Evolutionary conservation across 2,113 vertebrate genomes (phyloP).

Genomic region (Paramormyrops kingsleyae): DNA sequence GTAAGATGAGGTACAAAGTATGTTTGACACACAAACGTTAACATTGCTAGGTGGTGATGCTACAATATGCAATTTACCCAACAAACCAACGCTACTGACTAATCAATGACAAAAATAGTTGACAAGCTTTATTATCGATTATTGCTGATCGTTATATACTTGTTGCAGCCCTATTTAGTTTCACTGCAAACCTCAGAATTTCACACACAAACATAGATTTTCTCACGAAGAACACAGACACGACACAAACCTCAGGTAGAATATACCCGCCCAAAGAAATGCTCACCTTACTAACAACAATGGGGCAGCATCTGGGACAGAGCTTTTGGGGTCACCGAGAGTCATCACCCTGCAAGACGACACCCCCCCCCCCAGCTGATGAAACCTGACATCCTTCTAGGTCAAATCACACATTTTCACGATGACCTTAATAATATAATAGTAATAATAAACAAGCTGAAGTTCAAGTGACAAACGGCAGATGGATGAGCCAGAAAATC

Average conservation of each 20-base stretch:
- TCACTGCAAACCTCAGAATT: background rate
- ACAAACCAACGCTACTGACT: background rate
- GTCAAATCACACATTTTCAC: background rate
- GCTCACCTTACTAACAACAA: conserved; percentile 53
- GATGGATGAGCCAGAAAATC: background rate
- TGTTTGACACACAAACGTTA: background rate
- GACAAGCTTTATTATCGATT: background rate
- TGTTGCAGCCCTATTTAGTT: background rate
- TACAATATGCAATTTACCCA: background rate
- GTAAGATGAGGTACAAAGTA: background rate
- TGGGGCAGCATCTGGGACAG: conserved; percentile 34
- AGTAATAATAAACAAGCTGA: background rate
- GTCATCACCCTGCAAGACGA: background rate
- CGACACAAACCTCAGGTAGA: background rate
- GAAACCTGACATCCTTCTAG: background rate
- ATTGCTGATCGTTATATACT: background rate
- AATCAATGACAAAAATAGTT: background rate
- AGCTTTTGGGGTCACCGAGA: background rate
- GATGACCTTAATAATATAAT: background rate
- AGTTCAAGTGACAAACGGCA: background rate
- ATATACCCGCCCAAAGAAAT: background rate
- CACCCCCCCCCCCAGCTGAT: background rate
- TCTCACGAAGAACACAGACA: background rate
- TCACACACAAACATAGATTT: background rate
- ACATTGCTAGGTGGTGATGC: background rate